Evolutionary conservation across 1,140 invertebrate species (phyloP).

Genomic region (Lycorma delicatula): DNA sequence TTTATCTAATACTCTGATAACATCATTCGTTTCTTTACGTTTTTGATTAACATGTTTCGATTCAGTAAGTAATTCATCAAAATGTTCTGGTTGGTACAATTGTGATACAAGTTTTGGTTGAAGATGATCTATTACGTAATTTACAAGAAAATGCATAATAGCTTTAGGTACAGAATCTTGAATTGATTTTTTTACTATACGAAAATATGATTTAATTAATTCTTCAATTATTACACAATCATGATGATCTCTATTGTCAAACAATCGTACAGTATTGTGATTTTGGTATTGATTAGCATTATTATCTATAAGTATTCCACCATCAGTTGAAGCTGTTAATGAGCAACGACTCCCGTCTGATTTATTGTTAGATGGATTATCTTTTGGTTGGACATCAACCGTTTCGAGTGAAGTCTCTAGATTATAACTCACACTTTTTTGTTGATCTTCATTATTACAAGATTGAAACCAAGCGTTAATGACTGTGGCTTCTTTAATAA

Average conservation of each 20-base stretch:
- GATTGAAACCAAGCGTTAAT: too few species aligned
- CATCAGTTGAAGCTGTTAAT: too few species aligned
- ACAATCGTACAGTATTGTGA: neutral
- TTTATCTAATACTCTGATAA: neutral
- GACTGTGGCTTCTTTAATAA: neutral
- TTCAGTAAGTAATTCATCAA: constrained; percentile 14
- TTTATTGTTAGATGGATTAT: too few species aligned
- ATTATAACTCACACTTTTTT: neutral
- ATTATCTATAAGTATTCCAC: too few species aligned
- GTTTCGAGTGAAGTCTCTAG: too few species aligned
- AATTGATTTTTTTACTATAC: constrained; percentile 22
- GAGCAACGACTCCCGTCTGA: too few species aligned
- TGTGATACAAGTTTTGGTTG: constrained; percentile 18
- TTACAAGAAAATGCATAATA: constrained; percentile 28
- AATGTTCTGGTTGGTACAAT: constrained; percentile 16
- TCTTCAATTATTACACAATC: constrained; percentile 19
- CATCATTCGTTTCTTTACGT: neutral
- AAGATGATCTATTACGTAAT: constrained; percentile 20
- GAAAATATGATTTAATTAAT: constrained; percentile 25
- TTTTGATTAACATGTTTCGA: constrained; percentile 7
- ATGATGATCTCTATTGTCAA: neutral
- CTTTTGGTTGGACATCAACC: too few species aligned
- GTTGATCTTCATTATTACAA: too few species aligned
- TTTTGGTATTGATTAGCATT: too few species aligned
- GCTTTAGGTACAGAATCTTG: constrained; percentile 27